Evolutionary conservation across 1,140 invertebrate species (phyloP), one percentile per base, ranked within the genome.

Genomic region (Lasioglossum albipes): DNA sequence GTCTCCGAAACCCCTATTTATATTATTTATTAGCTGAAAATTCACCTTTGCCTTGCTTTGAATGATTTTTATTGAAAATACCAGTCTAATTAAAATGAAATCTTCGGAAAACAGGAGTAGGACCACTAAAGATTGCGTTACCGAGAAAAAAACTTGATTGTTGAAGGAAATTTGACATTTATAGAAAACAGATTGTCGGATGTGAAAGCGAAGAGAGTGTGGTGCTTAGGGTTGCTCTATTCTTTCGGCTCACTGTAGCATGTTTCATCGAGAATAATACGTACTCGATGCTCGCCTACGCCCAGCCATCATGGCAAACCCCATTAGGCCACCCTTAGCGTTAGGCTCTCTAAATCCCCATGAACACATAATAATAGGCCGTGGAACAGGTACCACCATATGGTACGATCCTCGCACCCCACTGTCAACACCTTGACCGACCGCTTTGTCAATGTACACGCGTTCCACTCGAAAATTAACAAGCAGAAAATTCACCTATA

Each of bases 361-460:
- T 87, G 87, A 90, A 87, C 89, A 87, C 89, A 91, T 89, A 92
- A 91, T 93, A 92, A 92, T 92, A 88, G 91, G 84, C 87, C 80
- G 86, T 89, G 87, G 86, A 92, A 91, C 92, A 93, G 92, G 92
- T 93, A 93, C 78, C 70, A 92, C 92, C 92, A 93, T 93, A 93
- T 92, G 92, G 68, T 90, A 88, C 84, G 68, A 27, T 52, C 67
- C 87, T 84, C 75, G 81, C 75, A 49, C 80, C 71, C 87, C 73
- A 90, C 92, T 91, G 91, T 91, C 89, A 83, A 89, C 86, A 90
- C 81, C 84, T 76, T 45, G 86, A 77, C 83, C 73, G 82, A 65
- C 84, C 74, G 75, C 74, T 75, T 79, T 83, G 78, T 72, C 84
- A 83, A 65, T 45, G 67, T 72, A 82, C 84, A 86, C 72, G 87